Evolutionary conservation across 2,113 vertebrate species (phyloP).

Genomic region (Petroica traversi): DNA sequence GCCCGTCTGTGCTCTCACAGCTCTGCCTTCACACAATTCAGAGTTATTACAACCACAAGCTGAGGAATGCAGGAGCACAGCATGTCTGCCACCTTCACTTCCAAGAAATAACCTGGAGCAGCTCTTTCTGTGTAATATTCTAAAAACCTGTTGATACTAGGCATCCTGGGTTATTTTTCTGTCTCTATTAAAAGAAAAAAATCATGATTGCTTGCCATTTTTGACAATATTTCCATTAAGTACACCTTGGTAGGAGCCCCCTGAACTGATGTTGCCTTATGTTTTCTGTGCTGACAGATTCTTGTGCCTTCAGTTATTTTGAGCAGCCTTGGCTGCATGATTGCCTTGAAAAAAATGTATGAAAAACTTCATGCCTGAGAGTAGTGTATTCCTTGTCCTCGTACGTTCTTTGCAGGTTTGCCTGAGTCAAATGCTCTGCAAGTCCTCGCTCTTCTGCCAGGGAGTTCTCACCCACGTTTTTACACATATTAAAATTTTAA

Average conservation of each 20-base stretch:
- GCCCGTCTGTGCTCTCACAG: background rate
- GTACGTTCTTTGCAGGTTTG: background rate
- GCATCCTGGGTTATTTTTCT: background rate
- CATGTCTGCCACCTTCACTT: constrained; percentile 25
- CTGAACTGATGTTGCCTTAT: background rate
- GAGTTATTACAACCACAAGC: constrained; percentile 45
- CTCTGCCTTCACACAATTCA: background rate
- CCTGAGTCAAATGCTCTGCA: background rate
- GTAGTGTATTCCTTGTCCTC: background rate
- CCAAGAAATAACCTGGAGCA: constrained; percentile 53
- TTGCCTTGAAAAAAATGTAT: background rate
- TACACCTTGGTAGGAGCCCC: background rate
- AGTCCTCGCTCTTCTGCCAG: background rate
- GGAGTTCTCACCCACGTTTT: background rate
- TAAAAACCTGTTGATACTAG: constrained; percentile 8
- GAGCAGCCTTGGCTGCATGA: background rate
- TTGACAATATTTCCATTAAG: background rate
- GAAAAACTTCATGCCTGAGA: background rate
- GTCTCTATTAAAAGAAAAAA: background rate
- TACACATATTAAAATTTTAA: background rate
- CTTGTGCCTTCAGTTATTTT: constrained; percentile 2
- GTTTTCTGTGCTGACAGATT: background rate
- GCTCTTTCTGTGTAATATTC: background rate
- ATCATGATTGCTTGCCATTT: background rate
- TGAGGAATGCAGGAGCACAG: constrained; percentile 45